Percentiles rank a stretch among this genome's conserved stretches.
These are phyloP conservation scores for Empis livida DNA, from an alignment of 2,888 invertebrate species.

Conservation along the genomic window DNA sequence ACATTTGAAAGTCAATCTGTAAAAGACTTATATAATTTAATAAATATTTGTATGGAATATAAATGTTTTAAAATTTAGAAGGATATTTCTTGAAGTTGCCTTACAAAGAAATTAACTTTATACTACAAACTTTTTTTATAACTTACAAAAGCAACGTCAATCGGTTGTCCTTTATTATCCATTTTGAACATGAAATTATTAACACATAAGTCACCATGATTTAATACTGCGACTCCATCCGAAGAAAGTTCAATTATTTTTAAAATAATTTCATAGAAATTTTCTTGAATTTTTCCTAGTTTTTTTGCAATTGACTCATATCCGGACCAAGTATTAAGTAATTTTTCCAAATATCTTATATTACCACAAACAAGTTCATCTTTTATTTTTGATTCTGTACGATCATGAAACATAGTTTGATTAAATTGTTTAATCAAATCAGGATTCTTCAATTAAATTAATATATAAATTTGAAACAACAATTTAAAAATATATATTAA, in stretches of 20 bases:
- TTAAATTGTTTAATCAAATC: conserved; percentile 10
- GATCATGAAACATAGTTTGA: conserved; percentile 8
- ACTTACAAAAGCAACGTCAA: conserved; percentile 36
- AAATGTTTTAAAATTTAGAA: no score
- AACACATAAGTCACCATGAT: conserved; percentile 42
- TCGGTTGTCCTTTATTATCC: conserved; percentile 20
- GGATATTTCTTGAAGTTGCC: no score
- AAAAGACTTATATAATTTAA: no score
- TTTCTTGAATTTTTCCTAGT: conserved; percentile 6
- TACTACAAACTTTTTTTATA: no score
- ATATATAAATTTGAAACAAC: background rate
- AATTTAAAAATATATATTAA: no score
- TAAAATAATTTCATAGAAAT: conserved; percentile 5
- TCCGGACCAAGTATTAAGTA: conserved; percentile 11
- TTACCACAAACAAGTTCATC: conserved; percentile 10
- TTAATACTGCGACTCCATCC: conserved; percentile 30
- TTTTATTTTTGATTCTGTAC: conserved; percentile 1
- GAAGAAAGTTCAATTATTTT: background rate
- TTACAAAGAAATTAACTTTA: no score
- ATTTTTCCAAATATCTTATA: conserved; percentile 10
- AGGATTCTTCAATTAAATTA: conserved; percentile 10
- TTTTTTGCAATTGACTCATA: conserved; percentile 12
- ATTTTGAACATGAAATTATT: conserved; percentile 41
- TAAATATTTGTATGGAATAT: no score
- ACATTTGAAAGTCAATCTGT: conserved; percentile 14